phyloP scores from a whole-genome alignment of 2,113 vertebrate species.

The Hemichromis elongatus region DNA sequence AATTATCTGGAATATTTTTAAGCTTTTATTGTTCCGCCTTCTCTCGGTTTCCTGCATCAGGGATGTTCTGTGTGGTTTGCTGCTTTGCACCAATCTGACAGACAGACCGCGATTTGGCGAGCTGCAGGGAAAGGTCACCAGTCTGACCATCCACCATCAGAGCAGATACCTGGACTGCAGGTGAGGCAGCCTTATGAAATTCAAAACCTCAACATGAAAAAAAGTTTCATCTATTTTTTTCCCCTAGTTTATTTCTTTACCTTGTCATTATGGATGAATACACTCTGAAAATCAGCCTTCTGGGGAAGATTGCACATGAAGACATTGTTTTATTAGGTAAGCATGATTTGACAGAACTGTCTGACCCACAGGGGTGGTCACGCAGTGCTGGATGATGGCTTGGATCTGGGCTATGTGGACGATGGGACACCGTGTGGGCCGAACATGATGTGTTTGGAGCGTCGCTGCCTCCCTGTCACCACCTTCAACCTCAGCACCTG shows the following conservation, averaged over 20 bases:
- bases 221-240: neutral
- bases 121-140: constrained; percentile 84
- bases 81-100: constrained; percentile 90
- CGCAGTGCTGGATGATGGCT: constrained; percentile 87
- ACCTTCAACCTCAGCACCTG: constrained; percentile 95
- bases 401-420: constrained; percentile 92
- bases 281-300: neutral
- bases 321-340: neutral
- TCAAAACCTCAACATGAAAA: neutral
- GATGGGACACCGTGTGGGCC: constrained; percentile 93
- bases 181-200: constrained; percentile 60
- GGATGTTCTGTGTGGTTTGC: constrained; percentile 92
- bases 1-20: neutral
- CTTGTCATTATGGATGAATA: neutral
- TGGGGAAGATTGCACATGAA: neutral
- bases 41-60: constrained; percentile 55
- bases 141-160: constrained; percentile 91
- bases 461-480: constrained; percentile 83
- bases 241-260: neutral
- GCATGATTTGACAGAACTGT: neutral
- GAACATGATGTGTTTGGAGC: constrained; percentile 94
- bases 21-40: neutral
- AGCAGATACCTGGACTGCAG: constrained; percentile 94
- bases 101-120: constrained; percentile 82
- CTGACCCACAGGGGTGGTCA: constrained; percentile 80